These are phyloP conservation scores for Heliconius aoede DNA, from an alignment of 2,888 invertebrate species.

Conservation along the genomic window DNA sequence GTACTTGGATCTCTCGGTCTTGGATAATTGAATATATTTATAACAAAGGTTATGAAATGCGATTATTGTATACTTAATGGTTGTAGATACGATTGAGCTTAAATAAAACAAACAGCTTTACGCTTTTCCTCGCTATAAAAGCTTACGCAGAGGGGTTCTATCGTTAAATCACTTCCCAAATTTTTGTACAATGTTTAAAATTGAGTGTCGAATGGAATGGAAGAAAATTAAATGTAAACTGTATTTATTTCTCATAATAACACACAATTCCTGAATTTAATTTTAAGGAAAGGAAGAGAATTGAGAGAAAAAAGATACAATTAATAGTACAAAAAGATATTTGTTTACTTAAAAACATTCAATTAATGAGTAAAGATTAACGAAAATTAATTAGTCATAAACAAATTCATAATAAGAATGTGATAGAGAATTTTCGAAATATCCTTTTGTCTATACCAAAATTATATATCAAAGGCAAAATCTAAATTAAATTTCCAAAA, in stretches of 20 bases:
- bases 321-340: too few species aligned
- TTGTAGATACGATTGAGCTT: background rate
- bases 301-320: too few species aligned
- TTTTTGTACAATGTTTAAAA: background rate
- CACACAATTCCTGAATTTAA: too few species aligned
- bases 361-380: background rate
- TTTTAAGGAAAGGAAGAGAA: too few species aligned
- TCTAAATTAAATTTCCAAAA: slow-evolving; percentile 33
- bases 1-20: too few species aligned
- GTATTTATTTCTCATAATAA: too few species aligned
- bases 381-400: background rate
- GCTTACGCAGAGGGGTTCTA: background rate
- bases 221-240: too few species aligned
- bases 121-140: background rate
- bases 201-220: background rate
- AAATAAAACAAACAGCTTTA: background rate
- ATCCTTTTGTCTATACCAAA: slow-evolving; percentile 17
- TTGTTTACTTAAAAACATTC: too few species aligned
- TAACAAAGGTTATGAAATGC: background rate
- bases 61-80: background rate
- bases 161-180: too few species aligned
- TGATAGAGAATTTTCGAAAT: background rate
- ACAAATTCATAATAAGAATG: background rate
- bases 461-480: slow-evolving; percentile 15
- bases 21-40: background rate